A percentile compares a stretch with the other conserved stretches of the same genome.
Conservation (phyloP, 2,113 vertebrate genomes). For the Myanophis thanlyinensis region DNA sequence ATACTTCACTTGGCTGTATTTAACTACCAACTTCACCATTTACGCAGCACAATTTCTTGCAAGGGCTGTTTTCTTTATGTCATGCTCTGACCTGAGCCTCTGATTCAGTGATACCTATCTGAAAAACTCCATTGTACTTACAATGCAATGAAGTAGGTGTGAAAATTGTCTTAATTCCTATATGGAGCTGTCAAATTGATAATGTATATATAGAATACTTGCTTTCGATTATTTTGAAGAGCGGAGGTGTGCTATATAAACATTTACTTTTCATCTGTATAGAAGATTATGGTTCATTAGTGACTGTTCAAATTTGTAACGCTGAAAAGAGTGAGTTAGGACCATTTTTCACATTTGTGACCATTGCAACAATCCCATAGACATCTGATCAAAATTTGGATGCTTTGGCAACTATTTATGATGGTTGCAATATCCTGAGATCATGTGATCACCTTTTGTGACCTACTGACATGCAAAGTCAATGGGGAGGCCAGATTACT, state of each 20-base stretch:
- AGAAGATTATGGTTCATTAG: not conserved
- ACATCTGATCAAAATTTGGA: not conserved
- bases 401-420: not conserved
- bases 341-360: not conserved
- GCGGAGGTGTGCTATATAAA: not conserved
- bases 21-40: not conserved
- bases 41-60: not conserved
- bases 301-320: not conserved
- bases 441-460: not conserved
- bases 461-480: not conserved
- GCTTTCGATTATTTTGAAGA: not conserved
- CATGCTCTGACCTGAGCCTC: not conserved
- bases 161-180: not conserved
- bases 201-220: fast-evolving
- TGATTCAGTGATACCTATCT: not conserved
- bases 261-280: not conserved
- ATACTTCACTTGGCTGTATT: too few species aligned
- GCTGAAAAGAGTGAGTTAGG: too few species aligned
- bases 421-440: not conserved
- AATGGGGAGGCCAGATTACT: not conserved
- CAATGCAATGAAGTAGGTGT: not conserved
- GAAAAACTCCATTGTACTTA: not conserved
- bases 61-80: not conserved
- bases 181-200: not conserved
- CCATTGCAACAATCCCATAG: not conserved